Conservation (phyloP, 2,888 invertebrate genomes). For the Macaria notata region DNA sequence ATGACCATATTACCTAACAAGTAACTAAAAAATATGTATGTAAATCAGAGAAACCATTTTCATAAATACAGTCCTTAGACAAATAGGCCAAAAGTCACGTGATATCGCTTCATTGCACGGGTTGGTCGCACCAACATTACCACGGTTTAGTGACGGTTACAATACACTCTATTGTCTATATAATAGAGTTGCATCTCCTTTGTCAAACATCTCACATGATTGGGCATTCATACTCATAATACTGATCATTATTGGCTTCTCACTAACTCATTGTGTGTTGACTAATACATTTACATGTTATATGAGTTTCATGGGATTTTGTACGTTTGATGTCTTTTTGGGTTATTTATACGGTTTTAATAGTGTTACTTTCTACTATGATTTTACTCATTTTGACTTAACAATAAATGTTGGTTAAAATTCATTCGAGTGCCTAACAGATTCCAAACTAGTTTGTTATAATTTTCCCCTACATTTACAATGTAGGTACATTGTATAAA, state of each 20-base stretch:
- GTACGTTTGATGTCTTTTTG: no score
- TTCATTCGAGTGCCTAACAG: no score
- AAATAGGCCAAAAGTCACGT: constrained; percentile 31
- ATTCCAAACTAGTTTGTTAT: no score
- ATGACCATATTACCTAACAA: no score
- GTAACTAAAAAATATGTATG: no score
- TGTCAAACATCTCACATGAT: constrained; percentile 17
- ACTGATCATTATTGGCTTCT: constrained; percentile 10
- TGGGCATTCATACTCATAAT: constrained; percentile 20
- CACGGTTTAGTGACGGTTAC: constrained; percentile 61
- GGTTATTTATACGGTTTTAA: no score
- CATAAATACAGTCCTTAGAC: neutral
- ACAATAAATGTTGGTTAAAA: no score
- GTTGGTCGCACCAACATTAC: constrained; percentile 44
- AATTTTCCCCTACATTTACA: no score
- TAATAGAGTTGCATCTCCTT: constrained; percentile 31
- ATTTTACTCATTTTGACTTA: no score
- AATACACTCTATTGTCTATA: constrained; percentile 38
- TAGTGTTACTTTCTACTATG: no score
- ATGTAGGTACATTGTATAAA: no score
- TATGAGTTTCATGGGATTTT: neutral
- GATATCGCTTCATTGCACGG: constrained; percentile 57
- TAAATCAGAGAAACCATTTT: no score
- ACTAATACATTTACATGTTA: constrained; percentile 8
- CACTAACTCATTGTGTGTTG: constrained; percentile 15